Evolutionary conservation across 2,888 invertebrate genomes (phyloP).

Genomic region (Papilio gigon): DNA sequence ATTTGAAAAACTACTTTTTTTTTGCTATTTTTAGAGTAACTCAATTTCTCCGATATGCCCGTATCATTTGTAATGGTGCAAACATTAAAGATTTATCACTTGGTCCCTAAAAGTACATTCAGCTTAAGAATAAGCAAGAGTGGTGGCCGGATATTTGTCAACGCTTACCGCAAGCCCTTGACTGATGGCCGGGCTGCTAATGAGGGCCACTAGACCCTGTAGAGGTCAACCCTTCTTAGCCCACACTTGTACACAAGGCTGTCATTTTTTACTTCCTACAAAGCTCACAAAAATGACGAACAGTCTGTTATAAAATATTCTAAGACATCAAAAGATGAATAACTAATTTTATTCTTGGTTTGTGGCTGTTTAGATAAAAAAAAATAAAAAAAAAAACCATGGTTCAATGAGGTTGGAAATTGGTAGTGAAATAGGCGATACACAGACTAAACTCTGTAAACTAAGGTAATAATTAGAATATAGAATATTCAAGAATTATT

Average conservation of each 20-base stretch:
- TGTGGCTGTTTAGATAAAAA: too few relatives aligned
- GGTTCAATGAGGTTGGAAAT: too few relatives aligned
- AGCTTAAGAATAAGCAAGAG: constrained; percentile 29
- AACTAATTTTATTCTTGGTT: too few relatives aligned
- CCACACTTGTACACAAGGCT: constrained; percentile 13
- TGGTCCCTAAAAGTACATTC: constrained; percentile 29
- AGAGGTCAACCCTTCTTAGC: constrained; percentile 35
- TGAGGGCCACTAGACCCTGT: constrained; percentile 20
- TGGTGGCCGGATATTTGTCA: constrained; percentile 34
- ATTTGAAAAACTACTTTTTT: not conserved
- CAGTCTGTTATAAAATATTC: not conserved
- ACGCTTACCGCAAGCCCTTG: constrained; percentile 34
- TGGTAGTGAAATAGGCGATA: too few relatives aligned
- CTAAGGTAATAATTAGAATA: not conserved
- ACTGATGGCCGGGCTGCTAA: constrained; percentile 32
- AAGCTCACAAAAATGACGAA: not conserved
- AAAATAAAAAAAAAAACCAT: not conserved
- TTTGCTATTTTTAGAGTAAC: too few relatives aligned
- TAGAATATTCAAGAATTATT: not conserved
- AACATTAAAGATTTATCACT: constrained; percentile 11
- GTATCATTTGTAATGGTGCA: not conserved
- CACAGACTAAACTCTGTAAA: too few relatives aligned
- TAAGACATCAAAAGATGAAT: too few relatives aligned
- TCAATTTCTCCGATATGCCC: not conserved
- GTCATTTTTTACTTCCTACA: constrained; percentile 13